Percentiles rank a stretch among this genome's conserved stretches.
phyloP scores from a whole-genome alignment of 2,113 vertebrate species.

The Hemicordylus capensis region DNA sequence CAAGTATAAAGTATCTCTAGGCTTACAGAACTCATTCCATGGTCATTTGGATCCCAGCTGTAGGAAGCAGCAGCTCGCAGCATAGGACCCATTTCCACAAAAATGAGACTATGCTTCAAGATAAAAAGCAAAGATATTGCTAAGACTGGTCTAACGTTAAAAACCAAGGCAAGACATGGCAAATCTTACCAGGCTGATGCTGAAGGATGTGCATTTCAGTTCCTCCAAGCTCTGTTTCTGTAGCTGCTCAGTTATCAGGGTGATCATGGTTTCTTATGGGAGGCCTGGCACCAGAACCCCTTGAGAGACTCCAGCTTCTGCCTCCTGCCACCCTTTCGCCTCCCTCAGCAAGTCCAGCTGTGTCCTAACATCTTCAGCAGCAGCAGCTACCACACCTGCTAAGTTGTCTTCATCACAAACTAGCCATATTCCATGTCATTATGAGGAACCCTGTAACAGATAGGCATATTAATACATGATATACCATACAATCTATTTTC shows the following conservation, averaged over 20 bases:
- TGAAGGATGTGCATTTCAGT: constrained; percentile 83
- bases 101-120: neutral
- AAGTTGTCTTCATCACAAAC: constrained; percentile 4
- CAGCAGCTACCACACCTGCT: neutral
- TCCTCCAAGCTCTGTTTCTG: constrained; percentile 89
- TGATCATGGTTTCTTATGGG: constrained; percentile 81
- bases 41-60: neutral
- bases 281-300: constrained; percentile 2
- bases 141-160: neutral
- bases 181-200: constrained; percentile 83
- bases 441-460: constrained; percentile 8
- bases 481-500: neutral
- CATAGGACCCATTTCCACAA: neutral
- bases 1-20: neutral
- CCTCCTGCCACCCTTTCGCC: constrained; percentile 38
- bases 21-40: neutral
- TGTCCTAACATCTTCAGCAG: neutral
- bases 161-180: neutral
- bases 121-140: neutral
- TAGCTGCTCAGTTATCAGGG: constrained; percentile 87
- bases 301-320: constrained; percentile 28
- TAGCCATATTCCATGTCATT: constrained; percentile 9
- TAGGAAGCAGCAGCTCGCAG: neutral
- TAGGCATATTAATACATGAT: neutral
- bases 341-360: constrained; percentile 19